Evolutionary conservation across 2,888 invertebrate species (phyloP).

Genomic region (Dryomyza anilis): DNA sequence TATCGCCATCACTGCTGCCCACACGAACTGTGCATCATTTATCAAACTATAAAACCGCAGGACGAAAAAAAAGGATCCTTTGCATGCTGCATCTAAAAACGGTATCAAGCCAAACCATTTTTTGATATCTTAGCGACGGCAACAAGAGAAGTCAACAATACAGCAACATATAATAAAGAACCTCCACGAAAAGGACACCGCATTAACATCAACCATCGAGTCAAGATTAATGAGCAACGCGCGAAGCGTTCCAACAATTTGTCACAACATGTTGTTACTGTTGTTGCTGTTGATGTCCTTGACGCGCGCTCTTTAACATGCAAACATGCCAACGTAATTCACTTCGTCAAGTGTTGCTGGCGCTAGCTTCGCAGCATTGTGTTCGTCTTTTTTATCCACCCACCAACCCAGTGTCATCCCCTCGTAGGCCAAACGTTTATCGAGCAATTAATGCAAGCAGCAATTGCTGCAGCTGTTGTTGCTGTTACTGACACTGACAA

Average conservation of each 20-base stretch:
- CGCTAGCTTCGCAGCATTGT: too few relatives aligned
- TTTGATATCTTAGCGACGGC: conserved; percentile 7
- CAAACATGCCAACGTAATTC: neutral
- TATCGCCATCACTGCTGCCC: neutral
- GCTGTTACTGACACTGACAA: conserved; percentile 2
- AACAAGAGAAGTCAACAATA: neutral
- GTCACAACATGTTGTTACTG: conserved; percentile 8
- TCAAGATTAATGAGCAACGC: conserved; percentile 11
- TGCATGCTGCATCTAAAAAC: neutral
- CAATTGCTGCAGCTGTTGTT: neutral
- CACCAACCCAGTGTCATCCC: too few relatives aligned
- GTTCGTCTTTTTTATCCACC: too few relatives aligned
- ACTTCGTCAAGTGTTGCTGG: neutral
- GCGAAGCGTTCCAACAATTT: conserved; percentile 4
- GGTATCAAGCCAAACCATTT: neutral
- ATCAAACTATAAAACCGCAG: conserved; percentile 35
- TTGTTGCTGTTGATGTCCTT: neutral
- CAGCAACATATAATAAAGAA: too few relatives aligned
- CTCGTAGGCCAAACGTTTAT: conserved; percentile 26
- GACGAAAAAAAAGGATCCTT: neutral
- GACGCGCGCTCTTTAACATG: conserved; percentile 2
- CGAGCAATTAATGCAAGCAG: conserved; percentile 28
- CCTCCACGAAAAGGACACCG: neutral
- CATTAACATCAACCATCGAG: neutral
- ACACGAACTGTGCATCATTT: conserved; percentile 31